phyloP scores from a whole-genome alignment of 2,888 invertebrate species.

The Xanthia icteritia region DNA sequence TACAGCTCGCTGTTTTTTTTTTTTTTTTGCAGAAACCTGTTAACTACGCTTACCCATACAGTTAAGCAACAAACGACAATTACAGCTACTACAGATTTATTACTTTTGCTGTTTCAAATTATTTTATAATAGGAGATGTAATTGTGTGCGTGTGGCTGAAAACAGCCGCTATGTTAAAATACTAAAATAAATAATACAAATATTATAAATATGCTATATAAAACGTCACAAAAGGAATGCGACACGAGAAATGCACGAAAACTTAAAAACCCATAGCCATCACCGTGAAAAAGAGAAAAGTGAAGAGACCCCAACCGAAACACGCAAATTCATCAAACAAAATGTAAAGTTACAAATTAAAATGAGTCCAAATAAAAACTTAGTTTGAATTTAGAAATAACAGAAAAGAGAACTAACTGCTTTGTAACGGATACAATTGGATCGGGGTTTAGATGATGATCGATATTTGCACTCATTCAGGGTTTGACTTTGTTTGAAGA shows the following conservation, averaged over 20 bases:
- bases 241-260: slow-evolving; percentile 75
- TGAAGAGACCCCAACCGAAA: slow-evolving; percentile 80
- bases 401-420: slow-evolving; percentile 24
- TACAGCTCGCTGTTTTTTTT: slow-evolving; percentile 46
- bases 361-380: slow-evolving; percentile 61
- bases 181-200: slow-evolving; percentile 42
- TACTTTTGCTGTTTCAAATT: not conserved
- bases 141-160: slow-evolving; percentile 50
- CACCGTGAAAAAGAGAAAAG: slow-evolving; percentile 79
- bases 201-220: slow-evolving; percentile 60
- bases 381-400: slow-evolving; percentile 19
- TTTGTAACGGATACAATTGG: slow-evolving; percentile 3
- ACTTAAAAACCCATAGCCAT: slow-evolving; percentile 83
- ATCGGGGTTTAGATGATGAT: slow-evolving; percentile 4
- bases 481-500: slow-evolving; percentile 81
- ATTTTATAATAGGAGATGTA: slow-evolving; percentile 55
- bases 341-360: slow-evolving; percentile 59
- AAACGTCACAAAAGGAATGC: slow-evolving; percentile 72
- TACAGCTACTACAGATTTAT: slow-evolving; percentile 60
- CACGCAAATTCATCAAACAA: slow-evolving; percentile 85
- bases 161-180: slow-evolving; percentile 51
- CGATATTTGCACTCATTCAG: slow-evolving; percentile 54
- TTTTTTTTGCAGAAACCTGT: slow-evolving; percentile 39
- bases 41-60: slow-evolving; percentile 62
- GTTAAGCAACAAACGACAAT: slow-evolving; percentile 63